Evolutionary conservation across 2,888 invertebrate species (phyloP).

Genomic region (Serrognathus titanus): DNA sequence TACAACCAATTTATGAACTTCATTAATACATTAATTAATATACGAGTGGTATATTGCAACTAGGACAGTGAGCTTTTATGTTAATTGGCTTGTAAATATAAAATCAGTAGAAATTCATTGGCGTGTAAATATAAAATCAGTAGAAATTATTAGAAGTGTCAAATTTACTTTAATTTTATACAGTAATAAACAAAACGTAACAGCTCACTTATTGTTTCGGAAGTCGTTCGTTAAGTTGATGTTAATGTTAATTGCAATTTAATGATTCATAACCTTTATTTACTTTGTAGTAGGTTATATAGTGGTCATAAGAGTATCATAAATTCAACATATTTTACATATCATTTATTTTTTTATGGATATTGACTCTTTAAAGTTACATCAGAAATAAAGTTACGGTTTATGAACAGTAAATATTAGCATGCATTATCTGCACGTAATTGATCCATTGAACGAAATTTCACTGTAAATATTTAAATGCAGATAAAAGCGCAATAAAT

Average conservation of each 20-base stretch:
- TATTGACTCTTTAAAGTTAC: constrained; percentile 15
- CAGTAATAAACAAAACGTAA: constrained; percentile 27
- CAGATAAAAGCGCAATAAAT: neutral
- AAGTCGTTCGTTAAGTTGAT: constrained; percentile 31
- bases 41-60: no score
- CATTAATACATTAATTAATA: no score
- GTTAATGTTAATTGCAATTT: constrained; percentile 33
- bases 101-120: neutral
- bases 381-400: constrained; percentile 12
- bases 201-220: constrained; percentile 28
- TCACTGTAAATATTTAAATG: neutral
- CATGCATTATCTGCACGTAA: neutral
- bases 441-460: neutral
- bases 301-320: constrained; percentile 25
- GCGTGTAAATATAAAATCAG: constrained; percentile 1
- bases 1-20: no score
- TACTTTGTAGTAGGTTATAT: constrained; percentile 28
- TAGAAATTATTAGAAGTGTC: constrained; percentile 19
- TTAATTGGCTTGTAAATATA: neutral
- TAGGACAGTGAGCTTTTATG: no score
- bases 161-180: constrained; percentile 25
- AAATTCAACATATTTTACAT: constrained; percentile 28
- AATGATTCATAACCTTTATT: constrained; percentile 33
- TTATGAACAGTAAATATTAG: constrained; percentile 17
- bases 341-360: constrained; percentile 21